Evolutionary conservation across 1,140 invertebrate genomes (phyloP), one percentile per base, ranked within the genome.

Genomic region (Drosophila nasuta): DNA sequence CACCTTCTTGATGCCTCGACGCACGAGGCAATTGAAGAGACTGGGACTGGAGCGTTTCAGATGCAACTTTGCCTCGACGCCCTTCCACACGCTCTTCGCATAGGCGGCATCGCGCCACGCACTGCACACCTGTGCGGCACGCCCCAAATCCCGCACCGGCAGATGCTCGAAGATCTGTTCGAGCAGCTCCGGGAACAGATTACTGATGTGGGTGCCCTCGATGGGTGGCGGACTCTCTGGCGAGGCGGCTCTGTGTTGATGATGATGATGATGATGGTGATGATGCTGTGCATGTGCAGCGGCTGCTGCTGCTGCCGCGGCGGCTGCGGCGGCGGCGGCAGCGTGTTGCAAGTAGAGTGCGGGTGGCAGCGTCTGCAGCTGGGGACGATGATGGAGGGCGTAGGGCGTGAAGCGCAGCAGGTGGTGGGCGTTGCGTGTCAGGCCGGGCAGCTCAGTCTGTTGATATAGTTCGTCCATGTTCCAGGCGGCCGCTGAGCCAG

Each of bases 91-190:
- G 4, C 96, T 97, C 69, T 97, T 96, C 80, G 97, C 95, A 91
- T 98, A 98, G 3, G 97, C 97, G 2, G 97, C 97, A 79, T 98
- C 97, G 65, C 97, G 93, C 98, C 98, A 98, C 20, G 96, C 94
- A 13, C 94, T 94, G 93, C 98, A 99, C 67, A 98, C 97, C 93
- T 98, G 97, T 1, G 97, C 97, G 1, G 96, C 97, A 28, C 97
- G 93, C 0, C 98, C 97, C 91, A 97, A 95, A 93, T 98, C 98
- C 80, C 95, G 93, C 4, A 98, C 97, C 8, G 97, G 96, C 79
- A 99, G 93, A 92, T 97, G 96, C 79, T 96, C 95, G 92, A 99
- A 99, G 85, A 99, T 98, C 73, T 98, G 94, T 17, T 97, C 96
- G 30, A 99, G 93, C 64, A 99, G 95, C 92, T 99, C 98, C 2